Base-by-base conservation (phyloP, 2,888 invertebrate genomes). In the Chrysina gloriosa region DNA sequence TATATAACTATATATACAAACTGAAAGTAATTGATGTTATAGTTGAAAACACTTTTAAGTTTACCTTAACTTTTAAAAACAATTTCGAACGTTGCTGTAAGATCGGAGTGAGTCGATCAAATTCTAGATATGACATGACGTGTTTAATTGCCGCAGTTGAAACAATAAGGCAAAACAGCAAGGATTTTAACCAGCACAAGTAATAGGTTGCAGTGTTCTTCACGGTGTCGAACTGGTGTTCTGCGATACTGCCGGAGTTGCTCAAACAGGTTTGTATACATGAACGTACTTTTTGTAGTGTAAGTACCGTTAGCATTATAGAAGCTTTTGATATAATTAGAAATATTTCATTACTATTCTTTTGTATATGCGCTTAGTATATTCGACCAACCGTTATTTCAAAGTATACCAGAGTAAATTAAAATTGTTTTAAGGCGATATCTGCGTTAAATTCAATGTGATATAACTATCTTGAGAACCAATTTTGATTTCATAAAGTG, bases 161-260 rank as follows among this genome's bases (percentile, higher is more conserved):
- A 39, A 39, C 58, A 25, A 39, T 39, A 23, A 39, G 16, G 21
- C 19, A 31, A 39, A 21, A 31, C 27, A 58, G 58, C 39, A 23
- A 39, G 39, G 39, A 58, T 58, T 39, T 39, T 25, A 58, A 58
- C 58, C 58, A 7, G 31, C 25, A 1, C 39, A 21, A 58, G 58
- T 25, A 25, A 39, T 25, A 58, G 58, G 21, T 25, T 58, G 58
- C 39, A 58, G 58, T 58, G 58, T 23, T 58, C 58, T 58, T 58
- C 58, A 16, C 31, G 58, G 58, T 58, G 58, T 58, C 14, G 58
- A 11, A 39, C 39, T 52, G 14, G 58, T 58, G 58, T 39, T 39
- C 39, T 39, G n/a, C 25, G 36, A 36, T 23, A 56, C 23, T 3
- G 6, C 3, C 25, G 58, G 23, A 36, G 25, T 14, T 58, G 16